A percentile compares a stretch with the other conserved stretches of the same genome.
Conservation (phyloP, 2,113 vertebrate genomes). For the Dicentrarchus labrax region DNA sequence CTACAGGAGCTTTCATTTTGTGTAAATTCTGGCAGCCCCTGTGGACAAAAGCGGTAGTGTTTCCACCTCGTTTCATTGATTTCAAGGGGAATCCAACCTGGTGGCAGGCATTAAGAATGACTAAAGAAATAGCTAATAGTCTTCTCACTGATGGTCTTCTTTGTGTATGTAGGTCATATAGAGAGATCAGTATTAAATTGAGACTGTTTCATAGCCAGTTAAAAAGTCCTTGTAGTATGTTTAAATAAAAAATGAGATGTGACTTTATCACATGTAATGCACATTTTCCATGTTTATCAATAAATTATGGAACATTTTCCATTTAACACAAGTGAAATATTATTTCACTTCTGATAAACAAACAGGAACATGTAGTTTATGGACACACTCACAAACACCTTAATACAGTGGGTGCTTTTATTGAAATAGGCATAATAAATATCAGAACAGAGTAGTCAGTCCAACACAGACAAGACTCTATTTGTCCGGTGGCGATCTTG, state of each 20-base stretch:
- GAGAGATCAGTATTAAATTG: no score
- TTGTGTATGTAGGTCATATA: no score
- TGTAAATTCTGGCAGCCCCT: no score
- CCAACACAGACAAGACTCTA: conserved; percentile 32
- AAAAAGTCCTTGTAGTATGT: no score
- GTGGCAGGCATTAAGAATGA: no score
- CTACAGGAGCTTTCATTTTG: no score
- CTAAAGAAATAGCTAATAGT: no score
- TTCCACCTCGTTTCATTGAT: no score
- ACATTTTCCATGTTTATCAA: neutral
- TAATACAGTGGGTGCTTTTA: conserved; percentile 69
- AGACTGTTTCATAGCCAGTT: no score
- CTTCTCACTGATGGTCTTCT: no score
- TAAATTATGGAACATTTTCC: neutral
- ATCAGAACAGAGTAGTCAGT: conserved; percentile 68
- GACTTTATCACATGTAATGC: neutral
- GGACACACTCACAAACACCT: neutral
- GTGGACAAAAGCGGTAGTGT: no score
- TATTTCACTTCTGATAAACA: neutral
- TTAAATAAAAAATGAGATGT: neutral
- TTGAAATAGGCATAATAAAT: conserved; percentile 80
- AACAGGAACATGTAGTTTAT: neutral
- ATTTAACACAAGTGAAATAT: neutral
- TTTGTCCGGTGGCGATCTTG: neutral
- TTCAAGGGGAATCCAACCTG: no score